Base-by-base conservation (phyloP, 2,113 vertebrate genomes). In the Scatophagus argus region DNA sequence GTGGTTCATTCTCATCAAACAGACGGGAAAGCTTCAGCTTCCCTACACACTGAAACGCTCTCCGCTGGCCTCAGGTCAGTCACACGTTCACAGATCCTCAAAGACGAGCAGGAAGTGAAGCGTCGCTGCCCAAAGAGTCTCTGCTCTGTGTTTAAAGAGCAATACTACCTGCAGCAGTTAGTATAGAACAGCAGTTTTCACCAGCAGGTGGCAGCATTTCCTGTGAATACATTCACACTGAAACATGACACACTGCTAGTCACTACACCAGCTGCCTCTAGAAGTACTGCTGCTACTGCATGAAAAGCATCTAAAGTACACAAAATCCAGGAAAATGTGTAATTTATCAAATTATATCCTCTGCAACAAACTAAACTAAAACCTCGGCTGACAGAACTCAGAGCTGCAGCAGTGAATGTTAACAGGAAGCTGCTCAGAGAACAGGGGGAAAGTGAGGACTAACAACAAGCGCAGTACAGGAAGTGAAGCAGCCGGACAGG, bases 391-490 rank as follows among this genome's bases (percentile, higher is more conserved):
- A 11, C 41, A 64, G 31, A 47, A 58, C 8, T 32, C 1, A 4
- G 1, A 5, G 5, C 8, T 2, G 49, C 47, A 54, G 52, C 52
- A 5, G 66, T 58, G 73, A 61, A 65, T 54, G n/a, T 62, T 54
- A 71, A 75, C 74, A 79, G 84, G 84, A 86, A 82, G 61, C 47
- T 1, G 54, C 47, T 49, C 32, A 69, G 32, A 65, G 59, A 59
- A 38, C 41, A 49, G 83, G 27, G 78, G 83, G 79, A 82, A 82
- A 65, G 52, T 29, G 64, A 70, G 38, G 32, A 77, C 56, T 67
- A 43, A 44, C 39, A 56, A 56, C 10, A 6, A 14, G 36, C 41
- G 36, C 39, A 19, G 17, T 11, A 25, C 49, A 10, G 12, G 8
- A 32, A 8, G 51, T 8, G 9, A 14, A 14, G 25, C 23, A 13